Conservation (phyloP, 2,113 vertebrate species). For the Herpetotheres cachinnans region DNA sequence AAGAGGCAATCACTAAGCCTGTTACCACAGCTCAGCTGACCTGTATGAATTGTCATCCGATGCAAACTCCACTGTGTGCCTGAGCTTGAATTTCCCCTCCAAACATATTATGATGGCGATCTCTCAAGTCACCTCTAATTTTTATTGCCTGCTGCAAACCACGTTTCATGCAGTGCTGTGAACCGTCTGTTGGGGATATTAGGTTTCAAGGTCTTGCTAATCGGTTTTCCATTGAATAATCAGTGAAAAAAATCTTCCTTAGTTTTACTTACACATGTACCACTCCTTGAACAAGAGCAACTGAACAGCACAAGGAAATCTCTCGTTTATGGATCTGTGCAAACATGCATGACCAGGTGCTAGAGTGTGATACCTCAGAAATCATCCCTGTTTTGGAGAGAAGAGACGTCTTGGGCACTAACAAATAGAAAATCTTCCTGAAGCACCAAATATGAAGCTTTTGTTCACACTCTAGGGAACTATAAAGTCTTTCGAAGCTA, state of each 20-base stretch:
- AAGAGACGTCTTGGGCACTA: neutral
- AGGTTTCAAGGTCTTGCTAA: neutral
- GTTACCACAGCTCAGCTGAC: neutral
- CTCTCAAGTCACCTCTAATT: neutral
- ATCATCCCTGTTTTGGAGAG: neutral
- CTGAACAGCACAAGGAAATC: neutral
- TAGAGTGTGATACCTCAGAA: neutral
- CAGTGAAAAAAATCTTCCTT: neutral
- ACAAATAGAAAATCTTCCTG: neutral
- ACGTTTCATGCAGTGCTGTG: neutral
- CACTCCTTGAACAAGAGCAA: neutral
- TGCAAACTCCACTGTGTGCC: neutral
- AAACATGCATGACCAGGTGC: neutral
- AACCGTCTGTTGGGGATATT: neutral
- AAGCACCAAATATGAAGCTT: neutral
- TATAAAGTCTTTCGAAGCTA: neutral
- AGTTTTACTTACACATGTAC: neutral
- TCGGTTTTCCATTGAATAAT: neutral
- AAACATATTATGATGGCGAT: neutral
- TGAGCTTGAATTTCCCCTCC: neutral
- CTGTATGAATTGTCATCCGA: neutral
- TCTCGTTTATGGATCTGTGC: neutral
- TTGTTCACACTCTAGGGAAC: neutral
- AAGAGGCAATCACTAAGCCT: neutral
- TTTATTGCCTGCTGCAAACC: neutral